Conservation (phyloP, 2,797 vertebrate genomes). For the Sebastes kiyomatsui region DNA sequence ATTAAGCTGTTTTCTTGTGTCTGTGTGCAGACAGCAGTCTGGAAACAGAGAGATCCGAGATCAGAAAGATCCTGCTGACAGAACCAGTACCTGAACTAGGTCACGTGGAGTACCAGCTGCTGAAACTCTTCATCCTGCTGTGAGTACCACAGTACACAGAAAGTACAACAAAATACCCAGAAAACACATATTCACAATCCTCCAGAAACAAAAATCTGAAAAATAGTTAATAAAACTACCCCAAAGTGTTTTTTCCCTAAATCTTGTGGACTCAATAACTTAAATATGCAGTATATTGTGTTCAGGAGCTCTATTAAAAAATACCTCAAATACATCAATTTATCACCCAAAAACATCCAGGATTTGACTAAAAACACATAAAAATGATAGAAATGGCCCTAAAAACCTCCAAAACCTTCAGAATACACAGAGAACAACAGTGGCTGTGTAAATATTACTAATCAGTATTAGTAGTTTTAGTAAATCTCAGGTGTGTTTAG, state of each 20-base stretch:
- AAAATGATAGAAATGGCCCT: accelerated
- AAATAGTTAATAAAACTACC: not conserved
- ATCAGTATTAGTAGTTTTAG: not conserved
- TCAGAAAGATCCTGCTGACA: slow-evolving; percentile 69
- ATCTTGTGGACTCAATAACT: not conserved
- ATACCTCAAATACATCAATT: not conserved
- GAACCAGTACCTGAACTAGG: slow-evolving; percentile 83
- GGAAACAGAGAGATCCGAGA: slow-evolving; percentile 73
- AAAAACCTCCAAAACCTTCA: not conserved
- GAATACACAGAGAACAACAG: not conserved
- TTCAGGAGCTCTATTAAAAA: not conserved
- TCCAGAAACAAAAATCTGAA: not conserved
- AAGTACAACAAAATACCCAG: not conserved
- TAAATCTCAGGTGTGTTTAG: not conserved
- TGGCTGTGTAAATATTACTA: not conserved
- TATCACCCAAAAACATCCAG: not conserved
- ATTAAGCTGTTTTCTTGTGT: not conserved
- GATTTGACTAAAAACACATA: not conserved
- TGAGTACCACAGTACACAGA: slow-evolving; percentile 70
- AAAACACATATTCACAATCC: not conserved
- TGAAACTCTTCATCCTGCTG: slow-evolving; percentile 91
- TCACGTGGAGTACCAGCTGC: slow-evolving; percentile 86
- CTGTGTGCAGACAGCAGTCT: slow-evolving; percentile 81
- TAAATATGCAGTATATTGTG: not conserved
- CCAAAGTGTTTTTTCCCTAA: not conserved